A percentile compares a stretch with the other conserved stretches of the same genome.
phyloP scores from a whole-genome alignment of 2,888 invertebrate genomes.

The Rhagonycha fulva region DNA sequence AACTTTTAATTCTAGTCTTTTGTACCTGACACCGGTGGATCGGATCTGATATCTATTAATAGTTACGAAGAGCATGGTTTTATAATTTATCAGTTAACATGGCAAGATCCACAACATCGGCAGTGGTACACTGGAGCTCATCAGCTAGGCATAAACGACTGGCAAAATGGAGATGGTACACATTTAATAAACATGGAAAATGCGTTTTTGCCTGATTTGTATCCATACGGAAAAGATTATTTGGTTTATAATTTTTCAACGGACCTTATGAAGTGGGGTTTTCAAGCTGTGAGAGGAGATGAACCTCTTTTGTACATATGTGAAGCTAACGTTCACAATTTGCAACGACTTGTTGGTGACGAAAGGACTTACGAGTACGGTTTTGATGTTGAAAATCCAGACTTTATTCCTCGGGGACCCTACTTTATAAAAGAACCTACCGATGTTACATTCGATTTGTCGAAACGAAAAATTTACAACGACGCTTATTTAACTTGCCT shows the following conservation, averaged over 20 bases:
- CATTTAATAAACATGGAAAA: slow-evolving; percentile 79
- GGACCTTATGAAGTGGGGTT: slow-evolving; percentile 79
- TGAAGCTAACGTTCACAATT: slow-evolving; percentile 77
- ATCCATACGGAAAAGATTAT: slow-evolving; percentile 68
- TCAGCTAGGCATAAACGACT: slow-evolving; percentile 74
- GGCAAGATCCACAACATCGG: slow-evolving; percentile 82
- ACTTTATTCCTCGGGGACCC: slow-evolving; percentile 84
- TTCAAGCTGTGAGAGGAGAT: slow-evolving; percentile 77
- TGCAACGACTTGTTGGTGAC: slow-evolving; percentile 73
- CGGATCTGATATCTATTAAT: slow-evolving; percentile 81
- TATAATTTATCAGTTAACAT: slow-evolving; percentile 78
- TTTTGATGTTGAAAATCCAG: slow-evolving; percentile 77
- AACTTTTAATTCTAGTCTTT: slow-evolving; percentile 64
- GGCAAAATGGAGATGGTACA: slow-evolving; percentile 86
- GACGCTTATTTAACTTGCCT: slow-evolving; percentile 80
- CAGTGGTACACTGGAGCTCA: slow-evolving; percentile 86
- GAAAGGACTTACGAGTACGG: slow-evolving; percentile 86
- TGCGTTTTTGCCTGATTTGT: slow-evolving; percentile 74
- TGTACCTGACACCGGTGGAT: slow-evolving; percentile 56
- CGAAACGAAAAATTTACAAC: slow-evolving; percentile 69
- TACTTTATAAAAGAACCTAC: slow-evolving; percentile 84
- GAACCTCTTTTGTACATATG: slow-evolving; percentile 84
- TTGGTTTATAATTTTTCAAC: slow-evolving; percentile 79
- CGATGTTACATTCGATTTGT: slow-evolving; percentile 82
- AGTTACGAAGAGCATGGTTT: slow-evolving; percentile 87